Percentiles rank a stretch among this genome's conserved stretches.
phyloP scores from a whole-genome alignment of 2,888 invertebrate species.

The Acholoe squamosa region DNA sequence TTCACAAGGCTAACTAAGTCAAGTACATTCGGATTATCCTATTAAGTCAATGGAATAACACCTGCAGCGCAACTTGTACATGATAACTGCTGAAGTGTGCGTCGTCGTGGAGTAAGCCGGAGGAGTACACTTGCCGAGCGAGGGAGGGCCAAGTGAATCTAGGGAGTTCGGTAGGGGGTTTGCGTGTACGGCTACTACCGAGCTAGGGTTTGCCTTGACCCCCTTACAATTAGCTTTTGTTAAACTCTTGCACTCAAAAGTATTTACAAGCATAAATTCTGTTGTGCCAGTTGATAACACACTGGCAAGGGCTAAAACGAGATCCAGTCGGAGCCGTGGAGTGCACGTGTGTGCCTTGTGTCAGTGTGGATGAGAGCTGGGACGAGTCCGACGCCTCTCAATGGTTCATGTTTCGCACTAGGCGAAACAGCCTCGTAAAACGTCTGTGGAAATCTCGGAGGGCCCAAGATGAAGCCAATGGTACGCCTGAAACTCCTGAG shows the following conservation, averaged over 20 bases:
- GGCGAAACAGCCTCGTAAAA: constrained; percentile 58
- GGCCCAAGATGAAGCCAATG: constrained; percentile 38
- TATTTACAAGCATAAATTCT: not conserved
- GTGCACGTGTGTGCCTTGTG: constrained; percentile 59
- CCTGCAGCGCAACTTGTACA: too few species aligned
- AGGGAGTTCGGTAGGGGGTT: not conserved
- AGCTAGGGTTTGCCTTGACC: not conserved
- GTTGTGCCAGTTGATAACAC: constrained; percentile 9
- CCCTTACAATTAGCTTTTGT: not conserved
- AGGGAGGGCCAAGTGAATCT: not conserved
- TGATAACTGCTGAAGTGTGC: too few species aligned
- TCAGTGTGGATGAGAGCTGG: constrained; percentile 60
- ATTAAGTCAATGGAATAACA: too few species aligned
- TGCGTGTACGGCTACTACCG: not conserved
- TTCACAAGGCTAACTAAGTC: too few species aligned
- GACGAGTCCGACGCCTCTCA: constrained; percentile 30
- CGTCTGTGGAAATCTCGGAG: constrained; percentile 61
- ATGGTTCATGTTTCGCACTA: constrained; percentile 65
- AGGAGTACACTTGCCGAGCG: too few species aligned
- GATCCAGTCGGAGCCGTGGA: constrained; percentile 51
- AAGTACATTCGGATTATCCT: too few species aligned
- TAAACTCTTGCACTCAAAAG: not conserved
- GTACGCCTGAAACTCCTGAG: constrained; percentile 66
- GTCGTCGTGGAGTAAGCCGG: too few species aligned
- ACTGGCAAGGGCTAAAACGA: not conserved